phyloP scores from a whole-genome alignment of 2,113 vertebrate genomes.

The Noturus placidus region DNA sequence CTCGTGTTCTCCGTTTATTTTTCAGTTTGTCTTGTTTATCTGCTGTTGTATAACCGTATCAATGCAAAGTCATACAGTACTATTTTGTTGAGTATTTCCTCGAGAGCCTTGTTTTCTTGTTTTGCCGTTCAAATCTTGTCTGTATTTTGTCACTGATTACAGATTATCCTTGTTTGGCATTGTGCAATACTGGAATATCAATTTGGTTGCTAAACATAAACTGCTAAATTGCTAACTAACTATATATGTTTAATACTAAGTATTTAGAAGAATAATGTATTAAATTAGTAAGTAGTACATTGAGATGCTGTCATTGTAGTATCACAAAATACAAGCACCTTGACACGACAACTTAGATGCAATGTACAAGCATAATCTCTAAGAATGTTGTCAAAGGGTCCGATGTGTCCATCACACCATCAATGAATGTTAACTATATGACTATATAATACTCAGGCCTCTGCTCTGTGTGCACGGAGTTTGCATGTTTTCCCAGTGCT shows the following conservation, averaged over 20 bases:
- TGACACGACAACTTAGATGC: neutral
- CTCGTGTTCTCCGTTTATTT: neutral
- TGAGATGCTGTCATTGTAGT: neutral
- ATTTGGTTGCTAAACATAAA: neutral
- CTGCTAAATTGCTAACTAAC: neutral
- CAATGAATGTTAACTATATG: neutral
- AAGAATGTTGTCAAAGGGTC: neutral
- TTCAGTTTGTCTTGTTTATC: neutral
- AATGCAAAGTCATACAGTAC: neutral
- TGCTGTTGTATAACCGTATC: neutral
- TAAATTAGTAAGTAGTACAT: neutral
- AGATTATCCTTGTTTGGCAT: neutral
- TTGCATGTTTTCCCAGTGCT: too few species aligned
- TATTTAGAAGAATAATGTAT: neutral
- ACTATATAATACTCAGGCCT: neutral
- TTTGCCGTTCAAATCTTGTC: neutral
- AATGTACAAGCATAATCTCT: neutral
- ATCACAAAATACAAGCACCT: neutral
- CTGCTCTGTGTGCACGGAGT: too few species aligned
- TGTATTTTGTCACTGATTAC: neutral
- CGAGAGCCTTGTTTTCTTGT: neutral
- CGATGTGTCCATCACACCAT: neutral
- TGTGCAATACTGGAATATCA: neutral
- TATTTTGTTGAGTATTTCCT: neutral
- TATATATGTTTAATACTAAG: neutral